Evolutionary conservation across 2,113 vertebrate genomes (phyloP).

Genomic region (Clupea harengus): DNA sequence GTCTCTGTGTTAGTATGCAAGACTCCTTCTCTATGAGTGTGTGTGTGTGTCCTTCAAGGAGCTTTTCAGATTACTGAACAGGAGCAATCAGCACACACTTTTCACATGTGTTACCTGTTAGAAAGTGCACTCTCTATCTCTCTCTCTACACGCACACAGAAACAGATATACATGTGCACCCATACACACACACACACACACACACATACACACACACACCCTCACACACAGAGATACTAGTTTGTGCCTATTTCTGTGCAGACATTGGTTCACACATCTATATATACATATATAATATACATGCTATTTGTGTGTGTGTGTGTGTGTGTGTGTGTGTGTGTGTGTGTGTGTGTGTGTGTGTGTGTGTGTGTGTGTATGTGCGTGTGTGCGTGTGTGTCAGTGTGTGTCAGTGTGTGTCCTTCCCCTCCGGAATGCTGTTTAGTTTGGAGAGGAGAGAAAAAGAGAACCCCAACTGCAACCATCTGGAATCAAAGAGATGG

Average conservation of each 20-base stretch:
- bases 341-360: constrained; percentile 11
- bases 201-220: too few relatives aligned
- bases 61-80: background rate
- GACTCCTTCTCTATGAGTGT: background rate
- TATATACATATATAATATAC: background rate
- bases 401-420: background rate
- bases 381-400: constrained; percentile 11
- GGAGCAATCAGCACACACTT: background rate
- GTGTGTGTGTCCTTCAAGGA: background rate
- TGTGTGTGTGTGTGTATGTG: background rate
- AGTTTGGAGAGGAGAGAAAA: constrained; percentile 67
- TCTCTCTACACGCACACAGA: background rate
- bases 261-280: background rate
- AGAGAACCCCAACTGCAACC: constrained; percentile 46
- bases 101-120: background rate
- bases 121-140: background rate
- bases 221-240: too few relatives aligned
- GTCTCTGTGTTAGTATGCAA: constrained; percentile 13
- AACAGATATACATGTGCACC: background rate
- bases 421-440: constrained; percentile 58
- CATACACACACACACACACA: background rate
- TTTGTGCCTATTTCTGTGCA: too few relatives aligned
- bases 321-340: constrained; percentile 23
- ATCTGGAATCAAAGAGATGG: constrained; percentile 39
- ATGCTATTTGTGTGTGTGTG: background rate